A percentile compares a stretch with the other conserved stretches of the same genome.
phyloP scores from a whole-genome alignment of 2,888 invertebrate genomes.

The Lamproptera curius region DNA sequence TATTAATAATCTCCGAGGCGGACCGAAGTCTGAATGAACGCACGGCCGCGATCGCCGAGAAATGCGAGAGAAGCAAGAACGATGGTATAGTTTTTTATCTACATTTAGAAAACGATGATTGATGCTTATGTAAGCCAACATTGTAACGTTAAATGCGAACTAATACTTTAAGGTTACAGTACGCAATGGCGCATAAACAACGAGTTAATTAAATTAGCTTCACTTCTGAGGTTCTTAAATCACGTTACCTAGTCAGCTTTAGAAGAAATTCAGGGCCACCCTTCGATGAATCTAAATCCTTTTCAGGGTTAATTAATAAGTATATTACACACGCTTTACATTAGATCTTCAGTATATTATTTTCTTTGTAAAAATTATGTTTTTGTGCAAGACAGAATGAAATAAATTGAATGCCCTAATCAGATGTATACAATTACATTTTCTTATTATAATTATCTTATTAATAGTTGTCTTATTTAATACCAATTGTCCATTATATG shows the following conservation, averaged over 20 bases:
- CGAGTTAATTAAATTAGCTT: conserved; percentile 17
- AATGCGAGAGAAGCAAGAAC: not conserved
- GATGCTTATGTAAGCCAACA: conserved; percentile 17
- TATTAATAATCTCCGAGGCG: not conserved
- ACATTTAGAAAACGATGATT: conserved; percentile 6
- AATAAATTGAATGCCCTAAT: too few relatives aligned
- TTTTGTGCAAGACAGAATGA: too few relatives aligned
- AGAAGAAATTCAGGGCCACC: conserved; percentile 17
- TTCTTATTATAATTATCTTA: too few relatives aligned
- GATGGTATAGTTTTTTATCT: not conserved
- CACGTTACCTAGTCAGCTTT: conserved; percentile 17
- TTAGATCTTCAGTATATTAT: too few relatives aligned
- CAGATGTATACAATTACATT: too few relatives aligned
- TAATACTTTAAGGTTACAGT: conserved; percentile 21
- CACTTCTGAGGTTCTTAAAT: conserved; percentile 16
- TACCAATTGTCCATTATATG: conserved; percentile 51
- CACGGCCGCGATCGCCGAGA: not conserved
- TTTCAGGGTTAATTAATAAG: conserved; percentile 6
- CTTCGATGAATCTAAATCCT: conserved; percentile 8
- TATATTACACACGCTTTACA: too few relatives aligned
- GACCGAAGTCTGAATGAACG: not conserved
- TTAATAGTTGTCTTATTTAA: too few relatives aligned
- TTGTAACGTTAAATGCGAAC: conserved; percentile 14
- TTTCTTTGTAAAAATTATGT: too few relatives aligned
- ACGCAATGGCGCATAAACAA: conserved; percentile 13